A percentile compares a stretch with the other conserved stretches of the same genome.
Conservation (phyloP, 2,797 vertebrate species). For the Thunnus albacares region DNA sequence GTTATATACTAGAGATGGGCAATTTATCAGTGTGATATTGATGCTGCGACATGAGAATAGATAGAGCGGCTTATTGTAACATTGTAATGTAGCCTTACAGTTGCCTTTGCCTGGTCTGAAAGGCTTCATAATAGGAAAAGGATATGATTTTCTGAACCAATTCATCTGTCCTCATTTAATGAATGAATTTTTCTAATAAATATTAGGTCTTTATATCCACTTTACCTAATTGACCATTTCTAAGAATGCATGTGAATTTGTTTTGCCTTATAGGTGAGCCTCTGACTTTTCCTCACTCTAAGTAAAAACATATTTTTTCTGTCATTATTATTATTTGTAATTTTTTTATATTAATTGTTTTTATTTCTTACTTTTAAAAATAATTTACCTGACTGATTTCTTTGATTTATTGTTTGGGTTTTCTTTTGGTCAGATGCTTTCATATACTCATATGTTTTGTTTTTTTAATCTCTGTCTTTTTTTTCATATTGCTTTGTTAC, state of each 20-base stretch:
- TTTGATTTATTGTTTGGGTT: background rate
- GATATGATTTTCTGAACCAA: background rate
- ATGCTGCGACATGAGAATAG: conserved; percentile 50
- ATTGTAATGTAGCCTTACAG: conserved; percentile 18
- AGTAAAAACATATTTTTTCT: background rate
- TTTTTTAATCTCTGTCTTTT: background rate
- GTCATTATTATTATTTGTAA: background rate
- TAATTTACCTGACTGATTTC: background rate
- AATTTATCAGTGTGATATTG: conserved; percentile 55
- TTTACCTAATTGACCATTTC: conserved; percentile 2
- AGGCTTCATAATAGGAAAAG: background rate
- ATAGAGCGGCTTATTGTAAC: conserved; percentile 32
- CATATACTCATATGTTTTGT: too few species aligned
- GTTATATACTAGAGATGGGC: conserved; percentile 63
- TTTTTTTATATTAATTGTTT: background rate
- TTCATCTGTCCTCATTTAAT: background rate
- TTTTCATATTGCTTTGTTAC: background rate
- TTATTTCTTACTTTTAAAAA: background rate
- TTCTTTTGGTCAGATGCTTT: conserved; percentile 2
- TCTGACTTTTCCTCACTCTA: background rate
- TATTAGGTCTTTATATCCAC: background rate
- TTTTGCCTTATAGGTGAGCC: background rate
- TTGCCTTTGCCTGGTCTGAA: conserved; percentile 18
- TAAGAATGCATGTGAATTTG: background rate
- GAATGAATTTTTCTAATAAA: background rate